Base-by-base conservation (phyloP, 1,140 invertebrate genomes). In the Drosophila ficusphila region DNA sequence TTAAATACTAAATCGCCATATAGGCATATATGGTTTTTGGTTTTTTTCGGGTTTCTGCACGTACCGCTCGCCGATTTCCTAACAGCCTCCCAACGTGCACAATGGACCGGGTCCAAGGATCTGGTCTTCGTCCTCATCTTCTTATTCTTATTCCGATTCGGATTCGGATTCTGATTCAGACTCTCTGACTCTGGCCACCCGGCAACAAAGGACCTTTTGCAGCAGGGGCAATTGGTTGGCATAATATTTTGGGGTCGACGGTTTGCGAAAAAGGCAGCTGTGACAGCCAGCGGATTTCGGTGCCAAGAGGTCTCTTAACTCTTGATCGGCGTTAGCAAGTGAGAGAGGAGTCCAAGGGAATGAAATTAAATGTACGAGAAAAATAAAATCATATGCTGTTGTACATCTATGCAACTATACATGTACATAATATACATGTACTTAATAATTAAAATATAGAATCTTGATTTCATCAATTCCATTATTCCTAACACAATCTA, bases 1-100 rank as follows among this genome's bases (percentile, higher is more conserved):
- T 51, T 58, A 54, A 69, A 69, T 69, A 69, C 69, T 67, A 70
- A 69, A 83, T 70, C 58, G 53, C 54, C 31, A 53, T 74, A 82
- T 74, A 69, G 39, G 18, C 52, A 53, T 71, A 62, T 58, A 49
- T 21, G 46, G 58, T 57, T 57, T 11, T 42, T 34, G 18, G 42
- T 25, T 44, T 56, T 44, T 60, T 29, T 31, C 25, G 38, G 41
- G 8, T 29, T 14, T 65, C 21, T 70, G 52, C 67, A 71, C 67
- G 64, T 68, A 41, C 42, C 38, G 23, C 48, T 21, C 21, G 12
- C 52, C 38, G 52, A 18, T 42, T 12, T 19, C 38, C 16, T 44
- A 16, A 39, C 73, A 65, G 57, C 33, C 60, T 65, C 58, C 64
- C 27, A 39, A 31, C 16, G 62, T 58, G 42, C 44, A 67, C 62